Evolutionary conservation across 2,888 invertebrate genomes (phyloP).

Genomic region (Seira ritae): DNA sequence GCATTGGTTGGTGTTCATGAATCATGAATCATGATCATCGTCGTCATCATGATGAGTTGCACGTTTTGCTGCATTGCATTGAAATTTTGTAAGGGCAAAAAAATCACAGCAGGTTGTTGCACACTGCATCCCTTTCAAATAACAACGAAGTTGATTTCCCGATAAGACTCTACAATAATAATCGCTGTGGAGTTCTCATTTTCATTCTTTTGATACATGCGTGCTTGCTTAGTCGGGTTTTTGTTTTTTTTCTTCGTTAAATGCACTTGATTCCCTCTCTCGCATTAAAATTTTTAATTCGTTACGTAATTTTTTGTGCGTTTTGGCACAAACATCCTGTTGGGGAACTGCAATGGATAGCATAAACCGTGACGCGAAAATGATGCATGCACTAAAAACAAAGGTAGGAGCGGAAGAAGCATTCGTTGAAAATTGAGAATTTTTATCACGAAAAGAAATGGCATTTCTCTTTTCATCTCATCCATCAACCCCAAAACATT

Average conservation of each 20-base stretch:
- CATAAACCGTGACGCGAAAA: background rate
- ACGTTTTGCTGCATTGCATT: constrained; percentile 31
- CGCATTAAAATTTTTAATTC: background rate
- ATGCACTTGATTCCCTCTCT: background rate
- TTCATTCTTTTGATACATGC: constrained; percentile 16
- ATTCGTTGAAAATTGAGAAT: constrained; percentile 4
- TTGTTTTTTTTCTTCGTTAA: background rate
- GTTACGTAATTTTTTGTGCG: constrained; percentile 20
- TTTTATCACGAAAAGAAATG: constrained; percentile 19
- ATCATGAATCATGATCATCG: background rate
- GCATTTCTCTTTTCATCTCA: background rate
- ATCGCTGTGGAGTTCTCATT: too few species aligned
- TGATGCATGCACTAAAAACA: background rate
- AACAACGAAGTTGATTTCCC: background rate
- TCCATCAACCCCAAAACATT: background rate
- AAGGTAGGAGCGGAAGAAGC: constrained; percentile 39
- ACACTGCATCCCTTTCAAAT: background rate
- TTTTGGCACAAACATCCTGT: constrained; percentile 35
- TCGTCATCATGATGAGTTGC: constrained; percentile 26
- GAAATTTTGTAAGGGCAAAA: constrained; percentile 20
- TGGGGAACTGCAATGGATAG: background rate
- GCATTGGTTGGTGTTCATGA: too few species aligned
- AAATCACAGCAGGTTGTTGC: constrained; percentile 41
- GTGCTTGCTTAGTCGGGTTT: background rate
- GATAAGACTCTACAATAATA: too few species aligned